Percentiles rank a stretch among this genome's conserved stretches.
Evolutionary conservation across 2,113 vertebrate species (phyloP).

Genomic region (Leucoraja erinaceus): DNA sequence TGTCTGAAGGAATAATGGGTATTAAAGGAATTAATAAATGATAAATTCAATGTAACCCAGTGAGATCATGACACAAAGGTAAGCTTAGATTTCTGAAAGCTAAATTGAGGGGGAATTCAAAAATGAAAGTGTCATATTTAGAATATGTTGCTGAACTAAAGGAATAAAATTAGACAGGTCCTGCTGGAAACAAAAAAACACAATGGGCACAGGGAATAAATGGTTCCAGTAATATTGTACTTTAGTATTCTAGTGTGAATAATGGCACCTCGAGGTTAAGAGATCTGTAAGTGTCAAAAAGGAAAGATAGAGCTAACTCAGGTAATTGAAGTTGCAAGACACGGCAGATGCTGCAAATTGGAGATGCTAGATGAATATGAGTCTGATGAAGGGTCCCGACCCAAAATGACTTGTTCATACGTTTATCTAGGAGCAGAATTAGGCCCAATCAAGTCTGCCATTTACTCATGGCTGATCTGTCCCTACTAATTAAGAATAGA

Average conservation of each 20-base stretch:
- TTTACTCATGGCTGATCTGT: no score
- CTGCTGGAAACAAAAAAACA: background rate
- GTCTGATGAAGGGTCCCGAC: no score
- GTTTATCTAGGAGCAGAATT: no score
- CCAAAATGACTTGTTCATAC: no score
- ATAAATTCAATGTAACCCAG: background rate
- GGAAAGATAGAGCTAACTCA: background rate
- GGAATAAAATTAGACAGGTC: no score
- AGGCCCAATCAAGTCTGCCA: no score
- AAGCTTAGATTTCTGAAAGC: background rate
- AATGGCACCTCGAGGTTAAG: background rate
- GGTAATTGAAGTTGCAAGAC: no score
- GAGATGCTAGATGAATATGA: no score
- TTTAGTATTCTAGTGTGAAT: background rate
- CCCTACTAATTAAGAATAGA: no score
- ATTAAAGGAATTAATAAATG: background rate
- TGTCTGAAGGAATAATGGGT: background rate
- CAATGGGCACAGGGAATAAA: background rate
- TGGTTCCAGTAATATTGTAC: background rate
- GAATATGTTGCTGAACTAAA: background rate
- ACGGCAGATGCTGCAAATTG: no score
- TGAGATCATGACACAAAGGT: background rate
- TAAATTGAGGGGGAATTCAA: background rate
- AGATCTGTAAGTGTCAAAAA: background rate
- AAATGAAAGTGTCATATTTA: background rate